Conservation (phyloP, 1,140 invertebrate species). For the Atta cephalotes region DNA sequence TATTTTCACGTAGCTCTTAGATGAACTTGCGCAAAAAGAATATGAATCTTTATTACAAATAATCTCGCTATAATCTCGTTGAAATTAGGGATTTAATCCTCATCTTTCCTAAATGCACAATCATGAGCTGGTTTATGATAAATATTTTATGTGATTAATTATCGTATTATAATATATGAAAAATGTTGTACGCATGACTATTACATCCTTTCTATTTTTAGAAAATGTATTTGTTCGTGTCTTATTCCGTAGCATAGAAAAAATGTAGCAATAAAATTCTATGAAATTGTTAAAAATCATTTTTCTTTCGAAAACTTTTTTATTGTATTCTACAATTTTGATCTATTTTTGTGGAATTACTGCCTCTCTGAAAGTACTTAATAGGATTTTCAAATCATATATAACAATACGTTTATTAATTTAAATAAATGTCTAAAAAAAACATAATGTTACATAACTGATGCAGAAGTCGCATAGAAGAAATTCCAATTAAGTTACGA, state of each 20-base stretch:
- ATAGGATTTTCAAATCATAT: neutral
- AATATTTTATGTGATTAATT: neutral
- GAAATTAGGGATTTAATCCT: neutral
- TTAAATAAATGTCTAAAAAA: neutral
- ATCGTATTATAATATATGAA: neutral
- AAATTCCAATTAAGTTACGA: neutral
- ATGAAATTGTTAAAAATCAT: neutral
- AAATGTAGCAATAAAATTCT: neutral
- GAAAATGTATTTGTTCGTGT: neutral
- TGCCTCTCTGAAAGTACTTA: neutral
- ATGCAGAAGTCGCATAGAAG: neutral
- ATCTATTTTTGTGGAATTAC: slow-evolving; percentile 11
- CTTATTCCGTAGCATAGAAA: neutral
- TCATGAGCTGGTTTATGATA: neutral
- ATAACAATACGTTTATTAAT: neutral
- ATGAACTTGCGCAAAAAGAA: neutral
- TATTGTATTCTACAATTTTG: slow-evolving; percentile 6
- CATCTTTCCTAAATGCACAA: neutral
- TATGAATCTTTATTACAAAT: neutral
- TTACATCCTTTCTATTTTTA: neutral
- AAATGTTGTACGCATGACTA: neutral
- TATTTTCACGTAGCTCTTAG: slow-evolving; percentile 27
- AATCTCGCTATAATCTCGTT: neutral
- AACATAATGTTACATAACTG: neutral
- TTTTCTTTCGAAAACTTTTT: slow-evolving; percentile 2